Conservation (phyloP, 2,797 vertebrate species). For the Leptoclinus maculatus region DNA sequence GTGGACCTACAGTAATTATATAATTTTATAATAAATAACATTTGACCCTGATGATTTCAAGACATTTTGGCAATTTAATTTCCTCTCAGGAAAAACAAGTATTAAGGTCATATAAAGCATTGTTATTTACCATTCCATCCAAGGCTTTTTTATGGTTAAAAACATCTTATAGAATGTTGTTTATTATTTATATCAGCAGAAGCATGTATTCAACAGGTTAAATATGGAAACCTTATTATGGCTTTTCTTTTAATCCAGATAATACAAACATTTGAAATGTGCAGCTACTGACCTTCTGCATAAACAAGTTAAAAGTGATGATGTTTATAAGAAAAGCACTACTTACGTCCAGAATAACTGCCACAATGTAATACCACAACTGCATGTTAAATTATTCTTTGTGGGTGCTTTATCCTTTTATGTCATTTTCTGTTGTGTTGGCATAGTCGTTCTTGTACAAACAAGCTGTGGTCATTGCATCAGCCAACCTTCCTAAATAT, state of each 20-base stretch:
- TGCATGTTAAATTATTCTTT: not conserved
- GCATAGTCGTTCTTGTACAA: not conserved
- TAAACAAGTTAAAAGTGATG: not conserved
- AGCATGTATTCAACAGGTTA: not conserved
- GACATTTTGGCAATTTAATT: not conserved
- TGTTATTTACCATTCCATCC: not conserved
- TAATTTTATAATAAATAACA: not conserved
- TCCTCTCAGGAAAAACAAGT: not conserved
- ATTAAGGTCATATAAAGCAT: not conserved
- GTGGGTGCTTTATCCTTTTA: not conserved
- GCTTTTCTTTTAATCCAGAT: not conserved
- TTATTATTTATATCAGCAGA: not conserved
- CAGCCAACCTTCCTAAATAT: not conserved
- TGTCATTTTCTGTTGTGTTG: not conserved
- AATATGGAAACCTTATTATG: not conserved
- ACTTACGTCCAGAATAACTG: not conserved
- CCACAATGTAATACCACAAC: not conserved
- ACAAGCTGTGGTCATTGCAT: constrained; percentile 16
- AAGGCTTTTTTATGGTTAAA: not conserved
- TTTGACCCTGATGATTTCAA: not conserved
- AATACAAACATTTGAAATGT: not conserved
- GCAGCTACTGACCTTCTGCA: not conserved
- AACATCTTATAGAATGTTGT: not conserved
- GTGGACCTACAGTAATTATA: not conserved
- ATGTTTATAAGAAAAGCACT: not conserved